Conservation (phyloP, 2,888 invertebrate genomes). For the Invenusta paracnida region DNA sequence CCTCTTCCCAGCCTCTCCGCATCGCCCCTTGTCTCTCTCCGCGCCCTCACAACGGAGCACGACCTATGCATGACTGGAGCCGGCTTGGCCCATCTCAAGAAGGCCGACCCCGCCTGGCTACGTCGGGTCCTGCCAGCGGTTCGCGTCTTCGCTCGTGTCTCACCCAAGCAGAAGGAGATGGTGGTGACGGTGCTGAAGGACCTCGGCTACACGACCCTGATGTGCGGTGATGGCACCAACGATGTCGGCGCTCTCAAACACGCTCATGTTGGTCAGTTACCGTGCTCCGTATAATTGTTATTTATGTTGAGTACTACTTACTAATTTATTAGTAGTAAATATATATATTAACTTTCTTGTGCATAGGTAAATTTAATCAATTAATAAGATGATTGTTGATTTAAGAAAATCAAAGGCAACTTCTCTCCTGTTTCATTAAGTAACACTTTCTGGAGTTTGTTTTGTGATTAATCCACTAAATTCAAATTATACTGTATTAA, state of each 20-base stretch:
- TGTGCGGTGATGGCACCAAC: slow-evolving; percentile 99
- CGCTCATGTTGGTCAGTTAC: slow-evolving; percentile 82
- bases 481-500: too few species aligned
- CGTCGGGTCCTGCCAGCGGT: slow-evolving; percentile 60
- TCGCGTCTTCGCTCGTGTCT: slow-evolving; percentile 88
- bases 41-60: slow-evolving; percentile 69
- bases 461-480: too few species aligned
- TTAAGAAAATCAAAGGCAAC: too few species aligned
- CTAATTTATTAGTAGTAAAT: too few species aligned
- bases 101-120: slow-evolving; percentile 49
- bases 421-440: too few species aligned
- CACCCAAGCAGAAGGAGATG: slow-evolving; percentile 84
- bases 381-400: too few species aligned
- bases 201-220: slow-evolving; percentile 81
- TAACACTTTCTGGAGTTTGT: too few species aligned
- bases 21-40: too few species aligned
- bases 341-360: too few species aligned
- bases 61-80: slow-evolving; percentile 91
- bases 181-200: slow-evolving; percentile 76
- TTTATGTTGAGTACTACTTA: too few species aligned
- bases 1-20: neutral
- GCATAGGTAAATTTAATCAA: too few species aligned
- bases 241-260: slow-evolving; percentile 93
- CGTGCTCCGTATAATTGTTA: slow-evolving; percentile 49
- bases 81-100: slow-evolving; percentile 54